phyloP scores from a whole-genome alignment of 2,888 invertebrate genomes.

The Fabriciana adippe region DNA sequence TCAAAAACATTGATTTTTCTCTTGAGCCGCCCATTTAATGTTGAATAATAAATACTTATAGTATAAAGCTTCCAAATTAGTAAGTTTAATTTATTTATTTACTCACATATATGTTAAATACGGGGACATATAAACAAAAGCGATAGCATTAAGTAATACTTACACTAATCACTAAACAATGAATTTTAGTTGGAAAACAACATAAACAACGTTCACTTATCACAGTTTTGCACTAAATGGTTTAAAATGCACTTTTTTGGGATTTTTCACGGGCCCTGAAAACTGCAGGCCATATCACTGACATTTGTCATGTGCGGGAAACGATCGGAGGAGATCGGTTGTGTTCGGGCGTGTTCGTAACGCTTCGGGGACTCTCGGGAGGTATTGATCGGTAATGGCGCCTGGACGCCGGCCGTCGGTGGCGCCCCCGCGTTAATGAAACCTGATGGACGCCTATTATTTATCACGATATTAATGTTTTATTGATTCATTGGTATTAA shows the following conservation, averaged over 20 bases:
- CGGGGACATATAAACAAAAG: constrained; percentile 19
- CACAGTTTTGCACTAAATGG: constrained; percentile 47
- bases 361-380: constrained; percentile 53
- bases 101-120: not conserved
- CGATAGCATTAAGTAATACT: constrained; percentile 49
- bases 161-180: constrained; percentile 55
- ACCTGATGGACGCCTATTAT: constrained; percentile 78
- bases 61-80: not conserved
- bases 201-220: constrained; percentile 52
- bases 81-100: not conserved
- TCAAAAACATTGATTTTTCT: constrained; percentile 32
- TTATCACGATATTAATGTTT: constrained; percentile 78
- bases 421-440: constrained; percentile 76
- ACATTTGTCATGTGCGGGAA: constrained; percentile 75
- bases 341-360: constrained; percentile 34
- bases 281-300: constrained; percentile 73
- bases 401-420: constrained; percentile 74
- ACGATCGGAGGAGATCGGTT: constrained; percentile 41
- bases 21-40: not conserved
- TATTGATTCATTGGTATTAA: constrained; percentile 73
- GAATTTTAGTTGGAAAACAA: constrained; percentile 42
- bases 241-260: constrained; percentile 48
- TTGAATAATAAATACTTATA: not conserved
- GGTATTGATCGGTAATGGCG: constrained; percentile 71
- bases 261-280: constrained; percentile 72